Conservation (phyloP, 2,113 vertebrate genomes). For the Callocephalon fimbriatum region DNA sequence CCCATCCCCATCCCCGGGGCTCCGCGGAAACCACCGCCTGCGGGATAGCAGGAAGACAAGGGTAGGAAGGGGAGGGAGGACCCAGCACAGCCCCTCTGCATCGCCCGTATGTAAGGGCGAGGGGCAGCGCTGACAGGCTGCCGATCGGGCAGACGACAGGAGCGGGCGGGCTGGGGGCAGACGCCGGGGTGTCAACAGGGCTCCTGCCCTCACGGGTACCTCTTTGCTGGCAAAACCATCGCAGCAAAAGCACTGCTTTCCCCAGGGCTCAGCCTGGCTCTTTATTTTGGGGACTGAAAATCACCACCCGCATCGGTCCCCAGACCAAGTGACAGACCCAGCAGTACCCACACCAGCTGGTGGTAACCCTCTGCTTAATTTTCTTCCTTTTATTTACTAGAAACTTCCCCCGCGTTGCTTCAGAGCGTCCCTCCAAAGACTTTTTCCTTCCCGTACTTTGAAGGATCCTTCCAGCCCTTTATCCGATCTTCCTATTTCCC, state of each 20-base stretch:
- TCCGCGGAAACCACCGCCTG: neutral
- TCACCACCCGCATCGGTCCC: fast-evolving
- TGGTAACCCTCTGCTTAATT: neutral
- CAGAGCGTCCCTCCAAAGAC: conserved; percentile 86
- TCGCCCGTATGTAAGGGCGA: fast-evolving
- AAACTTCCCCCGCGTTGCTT: conserved; percentile 78
- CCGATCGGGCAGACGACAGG: neutral
- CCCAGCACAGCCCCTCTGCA: neutral
- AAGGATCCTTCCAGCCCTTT: conserved; percentile 91
- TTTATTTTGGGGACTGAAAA: neutral
- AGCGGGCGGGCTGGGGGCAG: fast-evolving
- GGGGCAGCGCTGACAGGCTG: neutral
- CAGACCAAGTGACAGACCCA: neutral
- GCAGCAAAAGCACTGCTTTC: fast-evolving
- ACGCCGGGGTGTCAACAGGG: neutral
- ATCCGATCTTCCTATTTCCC: conserved; percentile 92
- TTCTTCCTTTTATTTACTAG: conserved; percentile 33
- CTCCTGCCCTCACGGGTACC: neutral
- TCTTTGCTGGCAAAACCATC: neutral
- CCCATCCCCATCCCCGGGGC: neutral
- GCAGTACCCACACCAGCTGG: too few relatives aligned
- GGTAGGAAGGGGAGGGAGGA: neutral
- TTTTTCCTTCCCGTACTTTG: conserved; percentile 91
- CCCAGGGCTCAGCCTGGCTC: neutral
- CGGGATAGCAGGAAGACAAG: neutral